phyloP scores from a whole-genome alignment of 2,113 vertebrate species.

The Urocolius indicus region DNA sequence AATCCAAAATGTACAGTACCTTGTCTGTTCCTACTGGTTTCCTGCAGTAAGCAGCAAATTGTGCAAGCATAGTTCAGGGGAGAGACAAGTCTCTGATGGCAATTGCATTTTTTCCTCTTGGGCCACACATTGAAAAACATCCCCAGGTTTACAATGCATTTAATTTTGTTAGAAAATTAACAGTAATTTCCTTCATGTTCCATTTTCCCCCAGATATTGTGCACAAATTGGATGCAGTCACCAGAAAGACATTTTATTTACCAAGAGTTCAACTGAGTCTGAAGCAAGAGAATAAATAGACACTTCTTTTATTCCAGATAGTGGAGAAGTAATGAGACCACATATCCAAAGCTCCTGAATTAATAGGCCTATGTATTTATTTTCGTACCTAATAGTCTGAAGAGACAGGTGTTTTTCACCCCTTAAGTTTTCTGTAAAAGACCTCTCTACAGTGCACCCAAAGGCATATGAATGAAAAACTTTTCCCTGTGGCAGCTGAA shows the following conservation, averaged over 20 bases:
- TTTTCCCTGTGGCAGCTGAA: neutral
- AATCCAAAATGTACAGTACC: neutral
- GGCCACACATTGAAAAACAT: neutral
- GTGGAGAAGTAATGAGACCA: neutral
- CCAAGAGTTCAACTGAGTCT: neutral
- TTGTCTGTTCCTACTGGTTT: neutral
- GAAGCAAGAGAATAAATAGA: conserved; percentile 14
- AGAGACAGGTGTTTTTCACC: neutral
- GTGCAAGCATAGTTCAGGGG: rapidly evolving
- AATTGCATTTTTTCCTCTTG: neutral
- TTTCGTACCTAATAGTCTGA: neutral
- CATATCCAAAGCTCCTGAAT: neutral
- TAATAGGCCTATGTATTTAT: neutral
- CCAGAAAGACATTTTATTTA: neutral
- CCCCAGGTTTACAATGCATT: neutral
- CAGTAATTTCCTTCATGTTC: neutral
- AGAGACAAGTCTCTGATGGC: neutral
- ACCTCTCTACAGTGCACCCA: neutral
- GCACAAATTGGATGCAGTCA: conserved; percentile 8
- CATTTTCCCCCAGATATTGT: neutral
- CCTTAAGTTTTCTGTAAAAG: neutral
- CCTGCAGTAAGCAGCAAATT: neutral
- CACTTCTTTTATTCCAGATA: neutral
- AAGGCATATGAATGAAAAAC: conserved; percentile 6
- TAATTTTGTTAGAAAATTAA: conserved; percentile 16